Conservation (phyloP, 2,888 invertebrate species). For the Callimorpha dominula region DNA sequence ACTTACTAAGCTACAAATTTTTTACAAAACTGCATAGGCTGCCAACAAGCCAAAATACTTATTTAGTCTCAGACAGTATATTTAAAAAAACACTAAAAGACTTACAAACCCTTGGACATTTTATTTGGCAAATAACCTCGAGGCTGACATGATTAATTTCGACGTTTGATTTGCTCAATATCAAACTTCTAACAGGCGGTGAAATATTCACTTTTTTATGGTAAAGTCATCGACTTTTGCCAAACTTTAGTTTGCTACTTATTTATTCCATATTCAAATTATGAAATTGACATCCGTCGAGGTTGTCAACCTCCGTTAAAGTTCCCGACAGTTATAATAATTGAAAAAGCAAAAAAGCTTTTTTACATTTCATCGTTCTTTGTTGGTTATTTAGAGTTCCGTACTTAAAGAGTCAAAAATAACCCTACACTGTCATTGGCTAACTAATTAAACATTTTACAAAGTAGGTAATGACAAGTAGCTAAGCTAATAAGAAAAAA, state of each 20-base stretch:
- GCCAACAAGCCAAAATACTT: too few relatives aligned
- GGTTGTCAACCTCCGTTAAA: slow-evolving; percentile 18
- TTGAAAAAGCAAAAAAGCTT: background rate
- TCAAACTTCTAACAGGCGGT: slow-evolving; percentile 38
- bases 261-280: slow-evolving; percentile 42
- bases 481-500: too few relatives aligned
- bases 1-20: too few relatives aligned
- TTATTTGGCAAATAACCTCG: too few relatives aligned
- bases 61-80: too few relatives aligned
- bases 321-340: background rate
- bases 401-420: too few relatives aligned
- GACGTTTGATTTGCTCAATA: slow-evolving; percentile 2
- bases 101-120: too few relatives aligned
- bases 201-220: slow-evolving; percentile 22
- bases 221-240: slow-evolving; percentile 12
- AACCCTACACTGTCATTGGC: background rate
- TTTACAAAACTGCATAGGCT: too few relatives aligned
- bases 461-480: background rate
- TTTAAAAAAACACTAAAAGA: too few relatives aligned
- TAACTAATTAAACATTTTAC: background rate
- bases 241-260: slow-evolving; percentile 30
- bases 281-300: slow-evolving; percentile 19
- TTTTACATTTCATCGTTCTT: background rate
- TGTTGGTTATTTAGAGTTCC: background rate
- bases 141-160: slow-evolving; percentile 5